A percentile compares a stretch with the other conserved stretches of the same genome.
These are phyloP conservation scores for Petrocephalus zakoni DNA, from an alignment of 2,113 vertebrate species.

Conservation along the genomic window DNA sequence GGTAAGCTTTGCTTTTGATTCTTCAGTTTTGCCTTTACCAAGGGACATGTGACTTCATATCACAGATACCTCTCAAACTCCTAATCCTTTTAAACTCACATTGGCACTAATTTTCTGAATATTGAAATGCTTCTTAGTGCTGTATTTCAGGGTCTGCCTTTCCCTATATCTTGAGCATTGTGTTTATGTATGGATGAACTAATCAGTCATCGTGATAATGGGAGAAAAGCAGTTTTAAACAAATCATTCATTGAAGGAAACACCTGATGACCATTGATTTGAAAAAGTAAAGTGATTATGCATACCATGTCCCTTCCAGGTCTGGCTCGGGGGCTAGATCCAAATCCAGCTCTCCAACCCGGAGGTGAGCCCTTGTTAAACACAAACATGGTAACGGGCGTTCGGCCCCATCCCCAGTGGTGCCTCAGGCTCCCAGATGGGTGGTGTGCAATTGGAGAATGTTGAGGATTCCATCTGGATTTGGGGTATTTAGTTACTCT, in stretches of 20 bases:
- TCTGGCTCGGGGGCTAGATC: conserved; percentile 43
- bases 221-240: background rate
- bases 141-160: background rate
- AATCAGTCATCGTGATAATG: background rate
- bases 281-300: background rate
- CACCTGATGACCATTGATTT: background rate
- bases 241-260: background rate
- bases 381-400: background rate
- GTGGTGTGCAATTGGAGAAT: too few relatives aligned
- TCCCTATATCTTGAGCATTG: background rate
- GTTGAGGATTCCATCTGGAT: background rate
- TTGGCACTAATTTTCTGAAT: background rate
- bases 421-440: background rate
- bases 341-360: conserved; percentile 37
- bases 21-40: background rate
- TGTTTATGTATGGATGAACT: background rate
- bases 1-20: conserved; percentile 49
- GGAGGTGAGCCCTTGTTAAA: conserved; percentile 34
- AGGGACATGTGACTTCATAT: background rate
- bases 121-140: background rate
- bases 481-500: background rate
- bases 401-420: background rate
- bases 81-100: background rate
- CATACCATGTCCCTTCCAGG: conserved; percentile 19
- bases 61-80: background rate